Evolutionary conservation across 2,797 vertebrate genomes (phyloP).

Genomic region (Semotilus atromaculatus): DNA sequence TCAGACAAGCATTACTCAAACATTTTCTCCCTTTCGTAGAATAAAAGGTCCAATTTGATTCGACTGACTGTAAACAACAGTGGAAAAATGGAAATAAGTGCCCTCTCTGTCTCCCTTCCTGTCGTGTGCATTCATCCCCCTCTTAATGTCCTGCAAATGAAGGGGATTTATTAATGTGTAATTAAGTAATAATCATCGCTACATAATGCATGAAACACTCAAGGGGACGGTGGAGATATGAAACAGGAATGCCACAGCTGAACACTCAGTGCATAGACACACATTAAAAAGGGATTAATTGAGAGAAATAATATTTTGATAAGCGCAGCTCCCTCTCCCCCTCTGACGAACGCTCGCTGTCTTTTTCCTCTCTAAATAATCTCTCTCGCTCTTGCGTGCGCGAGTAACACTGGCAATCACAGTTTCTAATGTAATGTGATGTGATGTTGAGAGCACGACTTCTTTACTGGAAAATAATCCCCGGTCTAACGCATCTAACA

Average conservation of each 20-base stretch:
- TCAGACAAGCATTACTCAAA: constrained; percentile 38
- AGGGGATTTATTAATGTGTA: constrained; percentile 87
- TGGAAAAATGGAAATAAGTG: constrained; percentile 64
- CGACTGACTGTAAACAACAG: constrained; percentile 68
- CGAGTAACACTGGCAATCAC: constrained; percentile 54
- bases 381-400: constrained; percentile 54
- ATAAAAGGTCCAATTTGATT: constrained; percentile 68
- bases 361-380: constrained; percentile 37
- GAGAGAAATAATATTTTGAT: constrained; percentile 85
- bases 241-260: constrained; percentile 70
- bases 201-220: constrained; percentile 86
- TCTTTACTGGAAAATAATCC: constrained; percentile 37
- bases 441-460: constrained; percentile 39
- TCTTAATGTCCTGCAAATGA: constrained; percentile 87
- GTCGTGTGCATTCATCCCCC: constrained; percentile 79
- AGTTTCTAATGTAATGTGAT: constrained; percentile 56
- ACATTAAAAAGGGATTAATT: constrained; percentile 86
- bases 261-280: constrained; percentile 75
- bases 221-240: constrained; percentile 72
- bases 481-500: constrained; percentile 33
- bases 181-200: constrained; percentile 89
- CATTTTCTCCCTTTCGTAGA: constrained; percentile 42
- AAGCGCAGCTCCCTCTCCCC: constrained; percentile 71
- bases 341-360: constrained; percentile 57
- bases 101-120: constrained; percentile 64